Conservation (phyloP, 2,797 vertebrate genomes). For the Semotilus atromaculatus region DNA sequence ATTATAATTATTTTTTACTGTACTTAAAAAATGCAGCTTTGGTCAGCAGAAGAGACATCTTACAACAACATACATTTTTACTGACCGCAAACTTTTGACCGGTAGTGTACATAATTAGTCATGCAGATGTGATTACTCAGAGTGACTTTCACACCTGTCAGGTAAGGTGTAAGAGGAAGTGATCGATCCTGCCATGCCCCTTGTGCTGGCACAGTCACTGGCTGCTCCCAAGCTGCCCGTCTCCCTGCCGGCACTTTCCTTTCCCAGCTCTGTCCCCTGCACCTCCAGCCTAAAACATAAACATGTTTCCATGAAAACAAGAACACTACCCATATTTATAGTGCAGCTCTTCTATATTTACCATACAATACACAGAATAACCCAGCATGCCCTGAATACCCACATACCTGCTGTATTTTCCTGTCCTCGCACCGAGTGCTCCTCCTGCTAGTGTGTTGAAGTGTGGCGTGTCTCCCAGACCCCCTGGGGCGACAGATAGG, state of each 20-base stretch:
- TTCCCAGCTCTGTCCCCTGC: constrained; percentile 89
- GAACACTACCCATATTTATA: constrained; percentile 23
- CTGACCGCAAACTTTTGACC: neutral
- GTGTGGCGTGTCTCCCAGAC: constrained; percentile 87
- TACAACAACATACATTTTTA: neutral
- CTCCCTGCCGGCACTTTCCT: constrained; percentile 90
- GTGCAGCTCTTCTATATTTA: neutral
- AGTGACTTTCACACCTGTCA: constrained; percentile 83
- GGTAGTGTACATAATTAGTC: neutral
- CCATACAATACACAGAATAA: neutral
- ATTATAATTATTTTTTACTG: neutral
- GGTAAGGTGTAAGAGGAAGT: constrained; percentile 97
- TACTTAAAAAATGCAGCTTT: neutral
- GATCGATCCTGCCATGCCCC: constrained; percentile 98
- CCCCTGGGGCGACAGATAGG: constrained; percentile 84
- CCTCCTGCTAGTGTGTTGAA: constrained; percentile 93
- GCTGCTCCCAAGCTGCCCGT: constrained; percentile 92
- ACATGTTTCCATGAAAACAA: constrained; percentile 30
- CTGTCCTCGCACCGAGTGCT: constrained; percentile 84
- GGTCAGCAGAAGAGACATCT: neutral
- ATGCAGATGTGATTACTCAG: neutral
- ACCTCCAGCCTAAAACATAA: constrained; percentile 87
- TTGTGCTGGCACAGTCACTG: constrained; percentile 96
- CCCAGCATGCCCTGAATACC: neutral
- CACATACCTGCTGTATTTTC: constrained; percentile 93